Evolutionary conservation across 2,888 invertebrate genomes (phyloP).

Genomic region (Ectropis crepuscularia): DNA sequence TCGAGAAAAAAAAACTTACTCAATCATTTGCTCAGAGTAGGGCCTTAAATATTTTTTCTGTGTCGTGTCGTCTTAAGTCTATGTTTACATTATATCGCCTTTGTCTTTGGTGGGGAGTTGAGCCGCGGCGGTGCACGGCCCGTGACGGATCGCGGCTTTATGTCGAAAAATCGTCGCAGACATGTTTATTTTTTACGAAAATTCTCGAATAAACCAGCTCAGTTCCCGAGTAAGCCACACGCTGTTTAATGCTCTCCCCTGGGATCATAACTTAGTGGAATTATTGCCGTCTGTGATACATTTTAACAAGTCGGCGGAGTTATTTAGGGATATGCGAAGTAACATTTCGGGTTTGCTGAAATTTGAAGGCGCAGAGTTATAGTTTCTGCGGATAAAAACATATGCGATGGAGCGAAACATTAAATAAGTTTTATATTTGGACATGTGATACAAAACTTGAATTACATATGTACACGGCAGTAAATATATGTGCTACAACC

Average conservation of each 20-base stretch:
- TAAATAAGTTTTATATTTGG: too few species aligned
- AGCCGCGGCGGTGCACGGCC: conserved; percentile 51
- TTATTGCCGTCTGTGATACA: conserved; percentile 21
- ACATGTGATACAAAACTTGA: too few species aligned
- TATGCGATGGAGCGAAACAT: too few species aligned
- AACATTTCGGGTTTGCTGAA: background rate
- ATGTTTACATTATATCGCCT: background rate
- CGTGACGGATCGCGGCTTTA: conserved; percentile 60
- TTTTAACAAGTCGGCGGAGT: conserved; percentile 24
- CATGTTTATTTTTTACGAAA: conserved; percentile 55
- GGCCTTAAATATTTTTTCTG: background rate
- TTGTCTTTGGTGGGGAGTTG: conserved; percentile 52
- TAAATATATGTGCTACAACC: too few species aligned
- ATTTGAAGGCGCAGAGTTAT: too few species aligned
- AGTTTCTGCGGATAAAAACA: too few species aligned
- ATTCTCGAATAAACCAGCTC: conserved; percentile 47
- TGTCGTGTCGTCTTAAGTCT: background rate
- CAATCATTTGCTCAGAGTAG: too few species aligned
- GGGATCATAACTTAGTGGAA: conserved; percentile 26
- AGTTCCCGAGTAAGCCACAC: conserved; percentile 43
- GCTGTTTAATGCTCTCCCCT: conserved; percentile 31
- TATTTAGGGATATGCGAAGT: conserved; percentile 11
- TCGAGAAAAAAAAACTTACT: too few species aligned
- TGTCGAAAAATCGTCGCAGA: conserved; percentile 54
- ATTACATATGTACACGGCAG: too few species aligned